Conservation (phyloP, 2,888 invertebrate species). For the Nemapogon koenigi region DNA sequence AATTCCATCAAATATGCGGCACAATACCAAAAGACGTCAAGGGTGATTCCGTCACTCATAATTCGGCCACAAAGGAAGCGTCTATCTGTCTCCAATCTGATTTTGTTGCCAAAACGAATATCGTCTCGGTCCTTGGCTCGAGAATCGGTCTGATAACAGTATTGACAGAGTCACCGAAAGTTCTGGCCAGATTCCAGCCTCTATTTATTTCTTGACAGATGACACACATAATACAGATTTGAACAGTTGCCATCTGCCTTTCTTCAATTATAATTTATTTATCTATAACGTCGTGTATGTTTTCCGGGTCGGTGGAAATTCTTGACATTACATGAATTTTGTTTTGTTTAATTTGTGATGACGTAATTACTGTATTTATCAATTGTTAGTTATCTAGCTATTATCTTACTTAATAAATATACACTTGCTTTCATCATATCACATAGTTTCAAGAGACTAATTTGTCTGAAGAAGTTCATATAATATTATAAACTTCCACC, state of each 20-base stretch:
- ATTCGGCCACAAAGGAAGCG: slow-evolving; percentile 7
- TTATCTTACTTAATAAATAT: no score
- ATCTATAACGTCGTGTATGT: slow-evolving; percentile 3
- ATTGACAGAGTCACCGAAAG: slow-evolving; percentile 8
- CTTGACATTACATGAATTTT: no score
- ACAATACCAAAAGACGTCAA: slow-evolving; percentile 5
- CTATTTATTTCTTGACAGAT: slow-evolving; percentile 14
- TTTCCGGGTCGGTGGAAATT: slow-evolving; percentile 4
- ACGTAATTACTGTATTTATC: no score
- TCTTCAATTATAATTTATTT: slow-evolving; percentile 10
- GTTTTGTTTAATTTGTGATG: no score
- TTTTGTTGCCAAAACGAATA: slow-evolving; percentile 9
- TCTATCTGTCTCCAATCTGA: slow-evolving; percentile 6
- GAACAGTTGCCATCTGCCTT: slow-evolving; percentile 11
- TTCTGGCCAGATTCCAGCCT: slow-evolving; percentile 6
- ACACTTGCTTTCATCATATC: no score
- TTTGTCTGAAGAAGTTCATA: no score
- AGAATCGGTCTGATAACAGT: slow-evolving; percentile 9
- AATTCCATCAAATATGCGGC: no score
- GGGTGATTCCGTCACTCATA: slow-evolving; percentile 3
- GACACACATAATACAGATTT: slow-evolving; percentile 11
- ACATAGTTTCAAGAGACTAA: no score
- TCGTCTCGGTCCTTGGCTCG: slow-evolving; percentile 7
- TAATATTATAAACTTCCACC: slow-evolving; percentile 2
- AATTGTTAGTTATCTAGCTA: no score